Evolutionary conservation across 2,113 vertebrate species (phyloP), one percentile per base, ranked within the genome.

Genomic region (Thunnus thynnus): DNA sequence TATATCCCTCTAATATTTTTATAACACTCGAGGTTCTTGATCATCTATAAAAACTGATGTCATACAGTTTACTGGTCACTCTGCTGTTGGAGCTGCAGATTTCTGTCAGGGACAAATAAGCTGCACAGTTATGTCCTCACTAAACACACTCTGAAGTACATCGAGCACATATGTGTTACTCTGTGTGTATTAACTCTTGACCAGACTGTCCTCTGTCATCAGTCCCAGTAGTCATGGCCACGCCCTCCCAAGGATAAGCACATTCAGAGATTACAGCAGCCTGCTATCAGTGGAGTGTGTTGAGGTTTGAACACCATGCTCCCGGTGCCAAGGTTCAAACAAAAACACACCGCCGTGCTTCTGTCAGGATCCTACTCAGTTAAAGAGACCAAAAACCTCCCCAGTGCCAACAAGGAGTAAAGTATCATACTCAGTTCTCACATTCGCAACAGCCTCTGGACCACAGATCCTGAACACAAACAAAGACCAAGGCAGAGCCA

Each of bases 281-380:
- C 1, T 73, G 58, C 72, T 94, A 92, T 93, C 90, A 85, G 82
- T n/a, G 65, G 50, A 58, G 48, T 36, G 61, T n/a, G 27, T 72
- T 76, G 27, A 83, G 72, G 76, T 76, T 80, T 70, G 4, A 78
- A 76, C 25, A 20, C 57, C 62, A 64, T 20, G 13, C 76, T 62
- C 16, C 60, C 54, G 62, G 82, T 9, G 78, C 68, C 89, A 93
- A 92, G 52, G 91, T 92, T 91, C 88, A 92, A 25, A 20, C 9
- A 83, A 58, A 80, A 78, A 41, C 71, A 75, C 5, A 74, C 36
- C 61, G 27, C 44, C 3, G 0, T 25, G 17, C 20, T 56, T 48
- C 52, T 64, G 17, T 62, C 18, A 47, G 27, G 25, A 50, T 66
- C 62, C 36, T 47, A 44, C 55, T 48, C 16, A 14, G 17, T n/a